phyloP scores from a whole-genome alignment of 2,113 vertebrate genomes.

The Rana temporaria region DNA sequence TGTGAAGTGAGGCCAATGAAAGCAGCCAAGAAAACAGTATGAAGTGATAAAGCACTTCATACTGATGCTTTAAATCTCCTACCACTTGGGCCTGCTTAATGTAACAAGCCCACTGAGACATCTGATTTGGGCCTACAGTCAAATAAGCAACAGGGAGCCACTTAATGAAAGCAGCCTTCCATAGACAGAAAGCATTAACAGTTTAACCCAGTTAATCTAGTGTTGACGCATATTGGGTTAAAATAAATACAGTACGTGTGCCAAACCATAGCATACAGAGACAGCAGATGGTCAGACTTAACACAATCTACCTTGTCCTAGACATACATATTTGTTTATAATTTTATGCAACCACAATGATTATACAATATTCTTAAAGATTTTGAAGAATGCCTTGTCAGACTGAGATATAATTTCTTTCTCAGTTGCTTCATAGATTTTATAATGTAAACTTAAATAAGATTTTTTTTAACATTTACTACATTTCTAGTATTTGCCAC shows the following conservation, averaged over 20 bases:
- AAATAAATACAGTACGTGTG: background rate
- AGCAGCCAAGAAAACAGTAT: conserved; percentile 75
- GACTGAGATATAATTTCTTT: too few species aligned
- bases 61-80: conserved; percentile 76
- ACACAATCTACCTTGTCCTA: conserved; percentile 15
- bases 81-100: conserved; percentile 80
- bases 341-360: conserved; percentile 63
- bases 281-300: conserved; percentile 22
- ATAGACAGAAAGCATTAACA: conserved; percentile 67
- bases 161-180: conserved; percentile 75
- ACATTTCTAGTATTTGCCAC: too few species aligned
- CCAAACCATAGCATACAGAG: conserved; percentile 40
- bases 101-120: conserved; percentile 76
- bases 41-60: conserved; percentile 79
- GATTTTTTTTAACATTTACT: too few species aligned
- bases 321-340: conserved; percentile 49
- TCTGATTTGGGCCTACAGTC: conserved; percentile 74
- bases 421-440: too few species aligned
- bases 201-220: conserved; percentile 59
- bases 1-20: conserved; percentile 71
- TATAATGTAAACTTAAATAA: too few species aligned
- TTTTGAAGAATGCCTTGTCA: background rate
- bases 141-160: conserved; percentile 73
- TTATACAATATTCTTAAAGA: background rate
- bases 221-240: conserved; percentile 18